These are phyloP conservation scores for Drosophila macrothrix DNA, from an alignment of 2,888 invertebrate species.

Conservation along the genomic window DNA sequence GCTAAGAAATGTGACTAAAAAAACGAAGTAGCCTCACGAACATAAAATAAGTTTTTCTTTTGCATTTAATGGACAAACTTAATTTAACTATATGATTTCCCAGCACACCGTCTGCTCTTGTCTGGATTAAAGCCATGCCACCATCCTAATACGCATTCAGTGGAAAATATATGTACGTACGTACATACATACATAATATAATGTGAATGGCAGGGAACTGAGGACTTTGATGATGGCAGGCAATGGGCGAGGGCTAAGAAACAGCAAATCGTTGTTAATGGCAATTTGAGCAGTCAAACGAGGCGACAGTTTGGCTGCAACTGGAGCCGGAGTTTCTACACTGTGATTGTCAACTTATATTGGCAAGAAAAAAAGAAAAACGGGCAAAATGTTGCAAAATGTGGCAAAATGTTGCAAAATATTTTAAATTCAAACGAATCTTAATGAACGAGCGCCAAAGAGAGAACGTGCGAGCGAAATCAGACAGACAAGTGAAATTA, in stretches of 20 bases:
- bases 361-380: conserved; percentile 17
- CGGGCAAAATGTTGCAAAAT: conserved; percentile 25
- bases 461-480: not conserved
- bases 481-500: conserved; percentile 38
- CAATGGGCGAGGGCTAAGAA: conserved; percentile 36
- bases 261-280: conserved; percentile 45
- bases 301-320: conserved; percentile 19
- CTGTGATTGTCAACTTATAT: conserved; percentile 22
- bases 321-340: conserved; percentile 2
- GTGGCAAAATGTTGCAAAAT: conserved; percentile 29
- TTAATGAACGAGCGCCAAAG: not conserved
- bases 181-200: conserved; percentile 5
- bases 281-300: conserved; percentile 43
- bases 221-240: conserved; percentile 52
- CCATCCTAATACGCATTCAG: not conserved
- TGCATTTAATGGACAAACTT: not conserved
- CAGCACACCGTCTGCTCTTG: not conserved
- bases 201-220: conserved; percentile 34
- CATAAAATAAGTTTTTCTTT: not conserved
- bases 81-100: not conserved
- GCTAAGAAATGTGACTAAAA: not conserved
- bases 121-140: not conserved
- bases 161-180: not conserved
- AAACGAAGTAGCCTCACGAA: not conserved
- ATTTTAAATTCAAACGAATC: conserved; percentile 29